phyloP scores from a whole-genome alignment of 2,888 invertebrate genomes.

The Myathropa florea region DNA sequence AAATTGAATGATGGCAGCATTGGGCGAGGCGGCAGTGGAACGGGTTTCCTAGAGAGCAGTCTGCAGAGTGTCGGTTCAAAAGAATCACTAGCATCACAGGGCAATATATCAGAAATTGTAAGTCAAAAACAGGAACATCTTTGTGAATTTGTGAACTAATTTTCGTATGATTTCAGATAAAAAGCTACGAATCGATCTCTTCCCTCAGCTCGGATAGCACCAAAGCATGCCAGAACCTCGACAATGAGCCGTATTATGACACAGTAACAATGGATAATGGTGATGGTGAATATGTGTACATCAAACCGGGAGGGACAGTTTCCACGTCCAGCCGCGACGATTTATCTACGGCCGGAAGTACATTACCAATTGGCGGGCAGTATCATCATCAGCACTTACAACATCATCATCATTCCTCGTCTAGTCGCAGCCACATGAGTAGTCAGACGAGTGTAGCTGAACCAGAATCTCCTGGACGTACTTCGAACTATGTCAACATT shows the following conservation, averaged over 20 bases:
- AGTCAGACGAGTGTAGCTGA: slow-evolving; percentile 82
- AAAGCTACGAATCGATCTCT: slow-evolving; percentile 85
- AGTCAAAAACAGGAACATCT: neutral
- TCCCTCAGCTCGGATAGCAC: slow-evolving; percentile 84
- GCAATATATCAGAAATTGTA: slow-evolving; percentile 79
- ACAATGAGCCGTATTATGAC: slow-evolving; percentile 87
- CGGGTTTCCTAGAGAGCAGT: slow-evolving; percentile 64
- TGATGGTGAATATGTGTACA: slow-evolving; percentile 89
- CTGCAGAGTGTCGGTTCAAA: slow-evolving; percentile 80
- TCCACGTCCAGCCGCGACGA: slow-evolving; percentile 86
- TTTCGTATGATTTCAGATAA: slow-evolving; percentile 80
- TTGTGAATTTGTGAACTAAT: neutral
- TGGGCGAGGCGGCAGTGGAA: slow-evolving; percentile 50
- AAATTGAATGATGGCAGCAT: slow-evolving; percentile 65
- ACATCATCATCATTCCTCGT: slow-evolving; percentile 65
- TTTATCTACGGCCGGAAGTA: slow-evolving; percentile 83
- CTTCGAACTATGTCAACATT: slow-evolving; percentile 95
- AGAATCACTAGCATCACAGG: slow-evolving; percentile 80
- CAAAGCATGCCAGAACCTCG: slow-evolving; percentile 82
- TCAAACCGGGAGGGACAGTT: slow-evolving; percentile 85
- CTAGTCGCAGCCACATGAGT: slow-evolving; percentile 77
- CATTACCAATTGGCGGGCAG: slow-evolving; percentile 81
- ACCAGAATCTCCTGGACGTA: slow-evolving; percentile 89
- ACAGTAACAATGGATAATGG: slow-evolving; percentile 86
- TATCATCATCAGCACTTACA: slow-evolving; percentile 74